A percentile compares a stretch with the other conserved stretches of the same genome.
phyloP scores from a whole-genome alignment of 1,140 invertebrate species.

The Drosophila littoralis region DNA sequence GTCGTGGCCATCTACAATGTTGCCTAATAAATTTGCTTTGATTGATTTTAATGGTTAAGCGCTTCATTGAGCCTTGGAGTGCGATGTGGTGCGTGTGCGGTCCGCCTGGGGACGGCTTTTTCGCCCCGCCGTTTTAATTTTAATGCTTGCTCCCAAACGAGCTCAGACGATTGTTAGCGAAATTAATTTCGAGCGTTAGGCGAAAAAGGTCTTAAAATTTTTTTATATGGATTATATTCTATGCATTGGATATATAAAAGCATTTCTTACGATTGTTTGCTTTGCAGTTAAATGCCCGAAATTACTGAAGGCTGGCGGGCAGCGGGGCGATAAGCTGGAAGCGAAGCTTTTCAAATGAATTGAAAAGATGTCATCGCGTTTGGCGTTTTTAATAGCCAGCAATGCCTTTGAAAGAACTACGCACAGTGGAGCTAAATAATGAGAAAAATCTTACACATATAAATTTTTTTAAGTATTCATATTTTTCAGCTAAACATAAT shows the following conservation, averaged over 20 bases:
- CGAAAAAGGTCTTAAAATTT: conserved; percentile 73
- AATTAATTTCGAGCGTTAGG: conserved; percentile 74
- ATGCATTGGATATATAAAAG: conserved; percentile 64
- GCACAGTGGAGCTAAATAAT: conserved; percentile 42
- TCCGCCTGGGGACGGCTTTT: conserved; percentile 28
- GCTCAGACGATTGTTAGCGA: conserved; percentile 70
- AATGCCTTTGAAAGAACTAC: conserved; percentile 28
- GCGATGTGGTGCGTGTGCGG: conserved; percentile 41
- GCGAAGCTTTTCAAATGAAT: conserved; percentile 62
- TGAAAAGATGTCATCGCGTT: conserved; percentile 66
- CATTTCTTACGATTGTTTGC: conserved; percentile 78
- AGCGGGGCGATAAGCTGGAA: conserved; percentile 2
- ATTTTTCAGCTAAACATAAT: too few relatives aligned
- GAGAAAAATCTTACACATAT: too few relatives aligned
- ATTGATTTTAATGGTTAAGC: conserved; percentile 84
- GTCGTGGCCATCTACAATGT: conserved; percentile 54
- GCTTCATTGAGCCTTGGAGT: conserved; percentile 75
- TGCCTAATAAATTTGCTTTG: conserved; percentile 81
- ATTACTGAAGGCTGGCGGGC: conserved; percentile 10
- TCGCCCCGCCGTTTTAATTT: conserved; percentile 37
- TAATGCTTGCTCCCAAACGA: conserved; percentile 30
- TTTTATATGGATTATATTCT: conserved; percentile 75
- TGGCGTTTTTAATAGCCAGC: conserved; percentile 64
- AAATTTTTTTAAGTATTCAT: not conserved
- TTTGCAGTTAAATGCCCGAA: conserved; percentile 67